phyloP scores from a whole-genome alignment of 2,888 invertebrate genomes.

The Parascotia fuliginaria region DNA sequence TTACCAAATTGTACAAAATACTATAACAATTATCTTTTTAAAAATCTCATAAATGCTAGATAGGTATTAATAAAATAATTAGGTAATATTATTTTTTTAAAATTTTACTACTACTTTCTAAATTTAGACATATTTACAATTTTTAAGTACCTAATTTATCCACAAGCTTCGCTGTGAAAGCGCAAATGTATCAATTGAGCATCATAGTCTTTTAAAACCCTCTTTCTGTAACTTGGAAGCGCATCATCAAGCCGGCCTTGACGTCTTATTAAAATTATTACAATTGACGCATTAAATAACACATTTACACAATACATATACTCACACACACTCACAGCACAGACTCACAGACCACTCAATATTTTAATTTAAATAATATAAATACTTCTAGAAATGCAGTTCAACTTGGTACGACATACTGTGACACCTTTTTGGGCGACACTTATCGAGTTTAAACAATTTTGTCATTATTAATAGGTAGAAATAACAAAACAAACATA shows the following conservation, averaged over 20 bases:
- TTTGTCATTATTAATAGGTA: constrained; percentile 74
- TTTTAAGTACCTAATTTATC: constrained; percentile 60
- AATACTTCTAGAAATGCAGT: constrained; percentile 85
- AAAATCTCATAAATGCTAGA: constrained; percentile 82
- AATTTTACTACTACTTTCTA: constrained; percentile 76
- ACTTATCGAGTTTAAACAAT: constrained; percentile 68
- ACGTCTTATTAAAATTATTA: constrained; percentile 67
- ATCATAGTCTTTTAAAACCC: constrained; percentile 65
- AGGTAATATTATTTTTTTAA: constrained; percentile 67
- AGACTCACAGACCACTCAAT: constrained; percentile 73
- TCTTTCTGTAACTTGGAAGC: constrained; percentile 65
- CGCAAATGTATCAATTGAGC: constrained; percentile 82
- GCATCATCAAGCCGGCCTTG: constrained; percentile 59
- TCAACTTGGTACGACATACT: constrained; percentile 81
- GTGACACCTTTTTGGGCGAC: constrained; percentile 57
- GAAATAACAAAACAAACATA: constrained; percentile 82
- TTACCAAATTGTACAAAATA: constrained; percentile 77
- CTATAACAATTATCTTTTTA: constrained; percentile 69
- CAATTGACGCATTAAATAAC: constrained; percentile 82
- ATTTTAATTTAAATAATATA: constrained; percentile 81
- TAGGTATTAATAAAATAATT: constrained; percentile 79
- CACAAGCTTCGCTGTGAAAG: constrained; percentile 80
- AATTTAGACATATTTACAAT: constrained; percentile 83
- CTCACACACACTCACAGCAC: constrained; percentile 82
- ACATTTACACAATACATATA: constrained; percentile 76